Evolutionary conservation across 1,140 invertebrate species (phyloP), one percentile per base, ranked within the genome.

Genomic region (Condylostylus longicornis): DNA sequence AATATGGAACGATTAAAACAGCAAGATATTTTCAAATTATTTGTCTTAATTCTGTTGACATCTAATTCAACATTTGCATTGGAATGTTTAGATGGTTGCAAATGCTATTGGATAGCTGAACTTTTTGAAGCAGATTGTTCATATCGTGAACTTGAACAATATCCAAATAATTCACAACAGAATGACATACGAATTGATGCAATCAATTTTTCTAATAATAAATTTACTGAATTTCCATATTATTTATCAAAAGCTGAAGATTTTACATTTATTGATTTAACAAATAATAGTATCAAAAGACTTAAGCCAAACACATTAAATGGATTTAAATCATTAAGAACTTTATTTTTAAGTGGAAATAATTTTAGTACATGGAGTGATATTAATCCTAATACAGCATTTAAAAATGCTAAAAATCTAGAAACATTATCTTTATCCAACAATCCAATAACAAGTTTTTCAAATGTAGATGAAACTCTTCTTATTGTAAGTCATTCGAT

Each of bases 241-340:
- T 53, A 61, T 41, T 44, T 62, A 48, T 35, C 54, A 10, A 37
- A 58, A 19, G 55, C 62, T 46, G 28, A 53, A 20, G 62, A 64
- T n/a, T 49, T 75, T 31, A 46, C 64, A 30, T 57, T 54, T 23
- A 51, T 75, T 30, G 69, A 74, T 49, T 37, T 74, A 14, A 72
- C 70, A 17, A 50, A 62, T 22, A 75, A 75, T 45, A 43, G 53
- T 31, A 60, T 74, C 17, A 51, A 46, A 5, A 47, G 47, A 15
- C 35, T 75, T 32, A 53, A 53, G 3, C 41, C 42, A 19, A 44
- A 61, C 34, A 57, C 65, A 3, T 53, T 75, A 3, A 39, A 61
- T 18, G 68, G 67, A 7, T 60, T 72, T 12, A 62, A 54, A 9
- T 50, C 61, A 2, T 49, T 75, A 14, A 54, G 68, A 44, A 51